phyloP scores from a whole-genome alignment of 2,113 vertebrate species.

The Rhinolophus ferrumequinum region DNA sequence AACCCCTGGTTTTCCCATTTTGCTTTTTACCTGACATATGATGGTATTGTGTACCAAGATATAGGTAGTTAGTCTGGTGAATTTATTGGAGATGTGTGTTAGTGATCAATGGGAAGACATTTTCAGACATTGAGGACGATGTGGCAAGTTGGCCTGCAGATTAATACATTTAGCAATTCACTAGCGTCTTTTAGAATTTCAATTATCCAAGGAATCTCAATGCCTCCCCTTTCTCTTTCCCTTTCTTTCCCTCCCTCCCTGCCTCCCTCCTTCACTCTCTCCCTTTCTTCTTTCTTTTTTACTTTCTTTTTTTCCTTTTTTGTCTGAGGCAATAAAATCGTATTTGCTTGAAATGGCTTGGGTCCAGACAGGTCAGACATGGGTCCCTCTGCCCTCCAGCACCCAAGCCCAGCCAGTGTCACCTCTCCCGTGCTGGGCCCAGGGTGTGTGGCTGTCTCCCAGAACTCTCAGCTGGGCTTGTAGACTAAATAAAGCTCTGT shows the following conservation, averaged over 20 bases:
- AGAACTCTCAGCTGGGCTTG: neutral
- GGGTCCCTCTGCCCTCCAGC: rapidly evolving
- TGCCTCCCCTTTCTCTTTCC: neutral
- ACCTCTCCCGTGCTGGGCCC: no score
- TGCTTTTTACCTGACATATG: neutral
- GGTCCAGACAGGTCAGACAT: neutral
- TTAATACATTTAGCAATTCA: neutral
- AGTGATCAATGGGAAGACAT: neutral
- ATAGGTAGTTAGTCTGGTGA: neutral
- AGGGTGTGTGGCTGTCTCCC: neutral
- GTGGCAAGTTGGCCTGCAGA: neutral
- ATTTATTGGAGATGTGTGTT: neutral
- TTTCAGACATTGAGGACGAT: neutral
- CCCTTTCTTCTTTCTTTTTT: no score
- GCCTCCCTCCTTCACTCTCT: no score
- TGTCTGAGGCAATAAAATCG: neutral
- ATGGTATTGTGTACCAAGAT: neutral
- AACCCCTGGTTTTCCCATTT: neutral
- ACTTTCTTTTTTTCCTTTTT: neutral
- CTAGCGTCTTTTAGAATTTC: neutral
- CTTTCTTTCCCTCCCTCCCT: no score
- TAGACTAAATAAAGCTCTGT: neutral
- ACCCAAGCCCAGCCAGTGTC: no score
- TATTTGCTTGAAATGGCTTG: neutral
- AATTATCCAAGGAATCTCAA: neutral